Percentiles rank a stretch among this genome's conserved stretches.
Conservation (phyloP, 1,140 invertebrate species). For the Drosophila subpulchrella region DNA sequence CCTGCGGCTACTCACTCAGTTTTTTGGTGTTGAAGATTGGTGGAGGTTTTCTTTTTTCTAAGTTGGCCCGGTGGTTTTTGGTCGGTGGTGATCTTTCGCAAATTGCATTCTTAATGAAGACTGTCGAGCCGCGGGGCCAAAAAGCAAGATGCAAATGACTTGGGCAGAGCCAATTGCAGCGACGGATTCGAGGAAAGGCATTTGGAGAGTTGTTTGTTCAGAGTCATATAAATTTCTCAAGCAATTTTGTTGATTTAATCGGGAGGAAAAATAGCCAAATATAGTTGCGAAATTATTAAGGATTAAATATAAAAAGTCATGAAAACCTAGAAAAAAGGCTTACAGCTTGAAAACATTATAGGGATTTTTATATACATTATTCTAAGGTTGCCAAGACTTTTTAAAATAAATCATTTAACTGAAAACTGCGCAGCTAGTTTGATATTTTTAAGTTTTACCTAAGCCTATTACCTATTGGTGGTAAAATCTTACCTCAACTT, state of each 20-base stretch:
- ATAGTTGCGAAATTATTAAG: too few relatives aligned
- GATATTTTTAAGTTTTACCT: too few relatives aligned
- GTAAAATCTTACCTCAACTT: too few relatives aligned
- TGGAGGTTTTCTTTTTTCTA: background rate
- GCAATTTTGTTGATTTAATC: conserved; percentile 12
- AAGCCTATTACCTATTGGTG: too few relatives aligned
- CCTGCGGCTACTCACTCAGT: conserved; percentile 35
- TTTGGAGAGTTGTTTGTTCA: conserved; percentile 28
- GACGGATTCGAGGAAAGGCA: background rate
- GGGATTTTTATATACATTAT: too few relatives aligned
- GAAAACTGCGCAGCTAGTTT: too few relatives aligned
- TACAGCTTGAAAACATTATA: too few relatives aligned
- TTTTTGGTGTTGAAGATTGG: conserved; percentile 23
- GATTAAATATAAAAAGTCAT: too few relatives aligned
- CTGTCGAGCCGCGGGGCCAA: conserved; percentile 24
- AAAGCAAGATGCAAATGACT: conserved; percentile 56
- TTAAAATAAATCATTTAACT: too few relatives aligned
- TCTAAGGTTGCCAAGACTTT: too few relatives aligned
- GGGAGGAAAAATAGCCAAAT: background rate
- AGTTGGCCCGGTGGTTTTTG: background rate
- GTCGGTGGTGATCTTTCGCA: conserved; percentile 45
- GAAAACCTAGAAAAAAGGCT: too few relatives aligned
- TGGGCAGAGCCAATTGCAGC: conserved; percentile 45
- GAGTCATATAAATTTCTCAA: conserved; percentile 11
- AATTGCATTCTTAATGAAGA: conserved; percentile 74